Percentiles rank a stretch among this genome's conserved stretches.
Conservation (phyloP, 2,888 invertebrate genomes). For the Drosophila pullipes region DNA sequence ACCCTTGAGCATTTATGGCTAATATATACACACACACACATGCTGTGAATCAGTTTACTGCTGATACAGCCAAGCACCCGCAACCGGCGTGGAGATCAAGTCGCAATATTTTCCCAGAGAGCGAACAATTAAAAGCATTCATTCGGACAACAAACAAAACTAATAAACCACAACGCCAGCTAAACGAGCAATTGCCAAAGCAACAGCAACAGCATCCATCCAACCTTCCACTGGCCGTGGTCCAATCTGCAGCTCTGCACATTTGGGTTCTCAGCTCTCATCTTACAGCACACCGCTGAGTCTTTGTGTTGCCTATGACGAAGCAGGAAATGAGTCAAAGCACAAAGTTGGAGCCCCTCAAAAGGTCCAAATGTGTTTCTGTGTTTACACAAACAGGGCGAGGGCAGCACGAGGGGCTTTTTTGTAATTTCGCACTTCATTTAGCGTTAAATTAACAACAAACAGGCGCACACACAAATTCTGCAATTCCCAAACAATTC, state of each 20-base stretch:
- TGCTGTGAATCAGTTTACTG: constrained; percentile 32
- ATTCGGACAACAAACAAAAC: constrained; percentile 63
- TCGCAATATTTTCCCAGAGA: constrained; percentile 36
- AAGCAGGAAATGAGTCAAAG: constrained; percentile 60
- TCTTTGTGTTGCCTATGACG: constrained; percentile 68
- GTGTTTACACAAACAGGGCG: constrained; percentile 44
- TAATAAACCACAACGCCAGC: constrained; percentile 56
- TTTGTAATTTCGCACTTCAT: constrained; percentile 79
- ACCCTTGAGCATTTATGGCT: constrained; percentile 1
- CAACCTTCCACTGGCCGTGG: constrained; percentile 7
- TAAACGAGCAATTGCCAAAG: not conserved
- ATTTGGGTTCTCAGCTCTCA: constrained; percentile 27
- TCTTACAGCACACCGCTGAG: constrained; percentile 46
- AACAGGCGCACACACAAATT: constrained; percentile 31
- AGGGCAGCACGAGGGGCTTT: constrained; percentile 3
- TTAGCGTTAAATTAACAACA: constrained; percentile 76
- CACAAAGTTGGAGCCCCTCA: constrained; percentile 3
- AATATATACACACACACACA: not conserved
- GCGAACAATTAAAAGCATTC: constrained; percentile 71
- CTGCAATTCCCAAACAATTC: constrained; percentile 41
- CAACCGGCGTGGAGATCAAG: not conserved
- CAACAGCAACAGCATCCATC: constrained; percentile 23
- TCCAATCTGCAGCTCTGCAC: constrained; percentile 16
- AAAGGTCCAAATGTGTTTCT: constrained; percentile 40
- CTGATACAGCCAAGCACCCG: constrained; percentile 32